Percentiles rank a stretch among this genome's conserved stretches.
phyloP scores from a whole-genome alignment of 2,113 vertebrate genomes.

The Gobio gobio region DNA sequence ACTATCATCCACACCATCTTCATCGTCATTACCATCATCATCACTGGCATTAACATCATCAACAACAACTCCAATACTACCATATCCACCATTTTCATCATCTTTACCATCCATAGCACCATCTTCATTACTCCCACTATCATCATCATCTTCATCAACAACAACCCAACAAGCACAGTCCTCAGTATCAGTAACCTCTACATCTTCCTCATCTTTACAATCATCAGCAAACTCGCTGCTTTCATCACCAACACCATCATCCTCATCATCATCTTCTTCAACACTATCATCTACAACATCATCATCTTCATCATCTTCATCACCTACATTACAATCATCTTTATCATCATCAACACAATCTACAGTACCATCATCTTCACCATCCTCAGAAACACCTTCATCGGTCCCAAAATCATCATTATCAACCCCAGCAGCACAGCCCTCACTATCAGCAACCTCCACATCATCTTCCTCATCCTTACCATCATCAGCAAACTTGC shows the following conservation, averaged over 20 bases:
- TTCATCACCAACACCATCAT: not conserved
- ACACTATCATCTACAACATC: too few species aligned
- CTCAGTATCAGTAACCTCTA: not conserved
- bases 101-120: not conserved
- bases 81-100: not conserved
- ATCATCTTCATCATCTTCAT: too few species aligned
- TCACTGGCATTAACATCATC: not conserved
- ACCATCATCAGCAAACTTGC: too few species aligned
- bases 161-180: not conserved
- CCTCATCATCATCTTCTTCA: not conserved
- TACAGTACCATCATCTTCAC: not conserved
- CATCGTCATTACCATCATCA: too few species aligned
- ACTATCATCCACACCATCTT: too few species aligned
- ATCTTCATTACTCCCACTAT: not conserved
- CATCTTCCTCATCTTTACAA: not conserved
- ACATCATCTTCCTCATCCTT: too few species aligned
- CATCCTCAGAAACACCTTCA: not conserved
- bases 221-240: not conserved
- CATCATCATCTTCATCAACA: not conserved
- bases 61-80: not conserved
- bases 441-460: not conserved
- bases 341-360: too few species aligned
- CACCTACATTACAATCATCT: too few species aligned
- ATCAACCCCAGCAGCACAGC: not conserved
- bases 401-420: not conserved